phyloP scores from a whole-genome alignment of 37 sponge, comb jelly and placozoan species.

The Spongilla lacustris region DNA sequence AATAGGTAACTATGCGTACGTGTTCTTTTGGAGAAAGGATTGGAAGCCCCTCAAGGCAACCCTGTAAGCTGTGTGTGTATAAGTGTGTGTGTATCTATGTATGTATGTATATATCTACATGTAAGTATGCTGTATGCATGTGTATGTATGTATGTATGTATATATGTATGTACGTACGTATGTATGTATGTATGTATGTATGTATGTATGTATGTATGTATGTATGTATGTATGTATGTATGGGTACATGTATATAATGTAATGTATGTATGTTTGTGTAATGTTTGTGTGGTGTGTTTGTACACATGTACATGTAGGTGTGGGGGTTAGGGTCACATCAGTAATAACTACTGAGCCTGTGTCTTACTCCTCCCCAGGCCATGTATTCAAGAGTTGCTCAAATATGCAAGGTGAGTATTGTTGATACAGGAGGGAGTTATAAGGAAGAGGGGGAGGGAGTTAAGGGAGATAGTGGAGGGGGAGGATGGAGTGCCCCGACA shows the following conservation, averaged over 20 bases:
- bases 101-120: not conserved
- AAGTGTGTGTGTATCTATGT: no score
- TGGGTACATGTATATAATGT: not conserved
- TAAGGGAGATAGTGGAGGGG: not conserved
- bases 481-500: not conserved
- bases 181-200: no score
- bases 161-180: no score
- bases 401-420: conserved; percentile 56
- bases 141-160: no score
- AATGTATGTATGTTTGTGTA: not conserved
- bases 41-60: no score
- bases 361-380: conserved; percentile 10
- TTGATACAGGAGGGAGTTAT: not conserved
- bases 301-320: no score
- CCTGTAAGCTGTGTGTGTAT: conserved; percentile 3
- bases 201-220: no score
- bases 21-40: conserved; percentile 76
- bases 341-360: not conserved
- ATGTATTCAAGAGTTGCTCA: conserved; percentile 55
- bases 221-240: no score
- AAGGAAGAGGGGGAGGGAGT: not conserved
- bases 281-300: not conserved
- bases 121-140: not conserved
- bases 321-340: no score
- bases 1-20: conserved; percentile 73